phyloP scores from a whole-genome alignment of 2,113 vertebrate species.

The Rhinopomastus cyanomelas region DNA sequence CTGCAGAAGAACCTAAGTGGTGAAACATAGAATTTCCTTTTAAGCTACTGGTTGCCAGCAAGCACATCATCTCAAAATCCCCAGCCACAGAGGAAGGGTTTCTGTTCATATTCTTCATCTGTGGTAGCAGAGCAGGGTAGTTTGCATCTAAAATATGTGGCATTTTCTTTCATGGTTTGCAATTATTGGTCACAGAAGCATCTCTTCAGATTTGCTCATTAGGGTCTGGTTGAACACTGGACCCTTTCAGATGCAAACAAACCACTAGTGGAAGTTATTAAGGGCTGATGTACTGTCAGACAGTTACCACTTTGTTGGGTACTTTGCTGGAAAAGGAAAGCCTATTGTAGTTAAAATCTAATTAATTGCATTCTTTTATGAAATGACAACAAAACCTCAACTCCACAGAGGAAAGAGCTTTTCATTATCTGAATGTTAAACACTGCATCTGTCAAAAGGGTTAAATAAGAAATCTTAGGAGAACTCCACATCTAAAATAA shows the following conservation, averaged over 20 bases:
- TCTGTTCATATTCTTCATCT: not conserved
- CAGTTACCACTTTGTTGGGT: not conserved
- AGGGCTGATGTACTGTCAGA: not conserved
- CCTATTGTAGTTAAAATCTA: not conserved
- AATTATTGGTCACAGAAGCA: not conserved
- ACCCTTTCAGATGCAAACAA: conserved; percentile 3
- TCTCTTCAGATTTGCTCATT: not conserved
- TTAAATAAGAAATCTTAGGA: conserved; percentile 10
- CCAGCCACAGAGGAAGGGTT: not conserved
- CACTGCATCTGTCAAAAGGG: not conserved
- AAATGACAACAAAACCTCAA: not conserved
- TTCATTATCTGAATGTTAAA: not conserved
- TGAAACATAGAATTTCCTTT: not conserved
- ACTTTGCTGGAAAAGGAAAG: not conserved
- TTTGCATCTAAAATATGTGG: not conserved
- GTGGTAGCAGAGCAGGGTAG: not conserved
- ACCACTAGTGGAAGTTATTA: not conserved
- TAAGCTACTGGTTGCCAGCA: not conserved
- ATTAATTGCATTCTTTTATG: conserved; percentile 6
- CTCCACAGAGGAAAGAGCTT: not conserved
- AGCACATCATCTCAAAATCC: not conserved
- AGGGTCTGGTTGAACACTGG: not conserved
- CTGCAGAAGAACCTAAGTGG: not conserved
- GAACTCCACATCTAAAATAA: not conserved
- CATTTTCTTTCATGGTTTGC: not conserved